Conservation (phyloP, 2,113 vertebrate species). For the Uria aalge region DNA sequence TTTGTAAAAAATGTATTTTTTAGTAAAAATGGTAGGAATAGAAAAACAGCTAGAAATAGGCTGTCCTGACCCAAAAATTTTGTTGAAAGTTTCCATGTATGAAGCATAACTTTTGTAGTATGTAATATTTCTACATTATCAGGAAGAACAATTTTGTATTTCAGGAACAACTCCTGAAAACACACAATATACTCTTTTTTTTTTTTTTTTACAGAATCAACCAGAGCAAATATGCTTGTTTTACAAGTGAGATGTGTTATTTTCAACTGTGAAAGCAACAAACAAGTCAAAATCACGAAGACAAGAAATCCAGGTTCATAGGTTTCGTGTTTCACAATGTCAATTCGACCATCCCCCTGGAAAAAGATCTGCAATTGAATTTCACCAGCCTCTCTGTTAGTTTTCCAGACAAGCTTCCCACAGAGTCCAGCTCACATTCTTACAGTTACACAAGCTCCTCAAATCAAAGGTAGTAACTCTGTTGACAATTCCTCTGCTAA, state of each 20-base stretch:
- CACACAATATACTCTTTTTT: not conserved
- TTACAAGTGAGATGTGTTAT: not conserved
- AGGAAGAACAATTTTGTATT: not conserved
- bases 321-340: not conserved
- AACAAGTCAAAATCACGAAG: not conserved
- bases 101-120: not conserved
- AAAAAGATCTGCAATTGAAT: not conserved
- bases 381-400: not conserved
- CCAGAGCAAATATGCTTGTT: not conserved
- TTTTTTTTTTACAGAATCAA: not conserved
- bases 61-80: not conserved
- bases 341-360: not conserved
- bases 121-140: not conserved
- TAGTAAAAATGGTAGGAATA: not conserved
- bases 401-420: not conserved
- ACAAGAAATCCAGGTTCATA: not conserved
- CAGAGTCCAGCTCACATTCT: not conserved
- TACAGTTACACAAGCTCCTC: not conserved
- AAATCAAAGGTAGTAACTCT: not conserved
- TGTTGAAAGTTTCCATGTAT: not conserved
- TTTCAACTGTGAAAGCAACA: not conserved
- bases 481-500: not conserved
- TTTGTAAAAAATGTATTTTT: accelerated
- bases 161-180: not conserved
- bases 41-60: not conserved